Base-by-base conservation (phyloP, 2,888 invertebrate species). In the Ophion obscuratus region DNA sequence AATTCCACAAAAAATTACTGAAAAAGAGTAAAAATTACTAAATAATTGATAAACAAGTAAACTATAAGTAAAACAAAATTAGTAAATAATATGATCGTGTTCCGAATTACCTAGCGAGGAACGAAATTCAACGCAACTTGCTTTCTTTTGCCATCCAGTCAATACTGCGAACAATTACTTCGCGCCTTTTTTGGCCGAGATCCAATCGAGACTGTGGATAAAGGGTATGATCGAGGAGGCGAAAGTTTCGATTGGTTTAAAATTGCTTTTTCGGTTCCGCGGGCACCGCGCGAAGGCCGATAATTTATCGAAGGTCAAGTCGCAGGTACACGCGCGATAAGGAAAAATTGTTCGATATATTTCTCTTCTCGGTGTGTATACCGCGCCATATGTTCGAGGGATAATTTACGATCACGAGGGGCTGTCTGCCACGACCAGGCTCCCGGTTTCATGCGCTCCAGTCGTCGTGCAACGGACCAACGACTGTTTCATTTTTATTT, bases 271-370 rank as follows among this genome's bases (percentile, higher is more conserved):
- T 68, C 61, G 59, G 40, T 73, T 80, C 80, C 14, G 36, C 36
- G 47, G 57, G 11, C 44, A 57, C 36, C 20, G 36, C 20, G 20
- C 14, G 10, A 14, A n/a, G 17, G n/a, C 10, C 11, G 27, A 53
- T 74, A 59, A 81, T 81, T 74, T 81, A 81, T 81, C 73, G 59
- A 61, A 81, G 81, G 67, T 81, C 81, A 74, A 74, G 66, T 64
- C 61, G 53, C 36, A 24, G 66, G 57, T 17, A 66, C 57, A 64
- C 62, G 59, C 67, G 81, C 53, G 74, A 81, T 53, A 81, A 20
- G 74, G 64, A 74, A 75, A 81, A 68, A 81, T 75, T 47, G 75
- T 20, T 75, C 67, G 75, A 75, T 81, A 81, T 81, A 75, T 81
- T 59, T 81, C 61, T 61, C 44, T 20, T 40, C 40, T 17, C 59